Evolutionary conservation across 2,888 invertebrate genomes (phyloP), one percentile per base, ranked within the genome.

Genomic region (Gisinianus flammeolus): DNA sequence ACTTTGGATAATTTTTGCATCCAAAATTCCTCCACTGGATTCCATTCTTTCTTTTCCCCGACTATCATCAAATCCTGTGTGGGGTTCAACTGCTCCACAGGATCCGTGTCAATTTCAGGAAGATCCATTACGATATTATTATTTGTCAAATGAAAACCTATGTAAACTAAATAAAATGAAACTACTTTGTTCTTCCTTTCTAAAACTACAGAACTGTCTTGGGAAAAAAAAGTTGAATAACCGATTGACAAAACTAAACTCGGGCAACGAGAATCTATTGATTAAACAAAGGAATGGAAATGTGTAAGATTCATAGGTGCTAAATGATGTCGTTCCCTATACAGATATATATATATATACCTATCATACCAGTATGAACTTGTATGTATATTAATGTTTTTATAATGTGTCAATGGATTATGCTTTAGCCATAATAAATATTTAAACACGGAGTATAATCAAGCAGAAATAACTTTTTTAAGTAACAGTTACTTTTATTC

Each of bases 1-100:
- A 83, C 81, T 33, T 74, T 74, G 0, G 79, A 76, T 24, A 83
- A 16, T 74, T 82, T 83, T 64, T 78, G 80, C 80, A 82, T 82
- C 83, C 83, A 83, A 78, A 80, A 83, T 66, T 83, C 83, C 70
- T 83, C 82, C 44, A 83, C 26, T 8, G 82, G 79, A 73, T 81
- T 79, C 33, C 76, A 66, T 2, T 79, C 81, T 67, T 82, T 83
- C 54, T 81, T 80, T 52, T 76, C 77, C 0, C 83, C 83, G 28
- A 82, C 78, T 10, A 81, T 79, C 78, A 79, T 76, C 22, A 82
- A 78, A 19, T 73, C 76, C 33, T 70, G 76, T 10, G 56, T 26
- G 31, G 64, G 64, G 2, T 58, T 58, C 4, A 64, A 16, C 19
- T 28, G 2, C 2, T n/a, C 12, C 4, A 19, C 62, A 0, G 69